phyloP scores from a whole-genome alignment of 2,888 invertebrate species.

The Xestoiulus laeticollis region DNA sequence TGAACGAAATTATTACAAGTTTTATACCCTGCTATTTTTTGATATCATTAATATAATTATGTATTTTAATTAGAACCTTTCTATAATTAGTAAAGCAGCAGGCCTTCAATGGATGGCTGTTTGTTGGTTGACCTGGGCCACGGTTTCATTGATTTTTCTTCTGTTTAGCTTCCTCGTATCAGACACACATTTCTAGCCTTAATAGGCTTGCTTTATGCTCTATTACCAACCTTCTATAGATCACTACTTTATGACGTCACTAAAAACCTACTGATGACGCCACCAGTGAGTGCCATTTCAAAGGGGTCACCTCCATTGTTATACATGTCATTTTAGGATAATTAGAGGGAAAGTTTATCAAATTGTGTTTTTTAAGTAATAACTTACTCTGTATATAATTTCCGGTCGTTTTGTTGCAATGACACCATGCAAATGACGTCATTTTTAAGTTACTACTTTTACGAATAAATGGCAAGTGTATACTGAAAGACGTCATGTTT shows the following conservation, averaged over 20 bases:
- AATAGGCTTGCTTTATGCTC: constrained; percentile 17
- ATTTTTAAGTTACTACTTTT: no score
- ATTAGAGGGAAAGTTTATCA: no score
- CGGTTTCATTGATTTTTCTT: constrained; percentile 17
- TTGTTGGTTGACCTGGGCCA: neutral
- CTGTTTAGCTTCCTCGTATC: constrained; percentile 2
- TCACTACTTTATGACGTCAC: neutral
- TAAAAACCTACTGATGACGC: neutral
- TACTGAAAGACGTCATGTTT: no score
- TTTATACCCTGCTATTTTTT: neutral
- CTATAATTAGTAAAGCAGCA: neutral
- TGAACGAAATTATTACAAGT: no score
- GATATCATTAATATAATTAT: neutral
- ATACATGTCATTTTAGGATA: no score
- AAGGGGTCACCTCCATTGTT: no score
- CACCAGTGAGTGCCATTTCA: neutral
- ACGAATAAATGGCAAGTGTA: no score
- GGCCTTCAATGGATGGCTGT: neutral
- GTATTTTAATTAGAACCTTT: no score
- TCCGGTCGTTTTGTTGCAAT: no score
- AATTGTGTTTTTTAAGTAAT: no score
- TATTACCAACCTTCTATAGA: constrained; percentile 5
- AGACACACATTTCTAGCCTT: constrained; percentile 8
- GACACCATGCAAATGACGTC: no score
- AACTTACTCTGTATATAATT: no score